These are phyloP conservation scores for Sceloporus tristichus DNA, from an alignment of 2,113 vertebrate genomes.

Conservation along the genomic window DNA sequence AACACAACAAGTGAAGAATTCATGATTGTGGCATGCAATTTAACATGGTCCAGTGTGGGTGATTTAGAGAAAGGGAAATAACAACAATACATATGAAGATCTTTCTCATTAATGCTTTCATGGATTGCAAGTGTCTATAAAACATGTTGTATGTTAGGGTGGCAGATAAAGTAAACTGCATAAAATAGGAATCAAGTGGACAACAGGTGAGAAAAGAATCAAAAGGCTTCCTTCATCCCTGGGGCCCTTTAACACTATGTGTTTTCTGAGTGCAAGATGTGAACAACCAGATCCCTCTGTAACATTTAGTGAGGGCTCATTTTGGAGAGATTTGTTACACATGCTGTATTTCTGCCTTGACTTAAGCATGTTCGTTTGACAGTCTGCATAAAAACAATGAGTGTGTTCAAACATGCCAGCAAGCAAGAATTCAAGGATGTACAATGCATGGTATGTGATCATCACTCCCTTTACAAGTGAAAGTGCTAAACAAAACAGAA, in stretches of 20 bases:
- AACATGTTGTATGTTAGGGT: too few species aligned
- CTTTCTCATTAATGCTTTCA: background rate
- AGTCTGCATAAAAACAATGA: background rate
- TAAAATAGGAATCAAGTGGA: background rate
- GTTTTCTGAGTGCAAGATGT: too few species aligned
- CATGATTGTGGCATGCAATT: background rate
- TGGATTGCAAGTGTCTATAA: background rate
- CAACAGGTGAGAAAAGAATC: background rate
- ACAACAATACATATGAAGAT: background rate
- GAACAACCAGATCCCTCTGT: background rate
- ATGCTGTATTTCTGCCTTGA: background rate
- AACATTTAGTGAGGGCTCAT: background rate
- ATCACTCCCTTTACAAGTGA: too few species aligned
- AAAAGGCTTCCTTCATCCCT: too few species aligned
- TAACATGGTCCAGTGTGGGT: background rate
- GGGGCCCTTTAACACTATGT: too few species aligned
- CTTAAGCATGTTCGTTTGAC: background rate
- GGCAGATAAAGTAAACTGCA: background rate
- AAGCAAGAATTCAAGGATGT: too few species aligned
- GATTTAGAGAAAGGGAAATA: background rate
- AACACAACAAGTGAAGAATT: background rate
- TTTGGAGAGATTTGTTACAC: background rate
- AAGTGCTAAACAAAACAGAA: too few species aligned
- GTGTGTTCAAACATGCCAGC: too few species aligned
- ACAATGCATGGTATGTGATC: too few species aligned